Evolutionary conservation across 53 echinoderm and acorn worm species (phyloP).

Genomic region (Zoroaster sp.): DNA sequence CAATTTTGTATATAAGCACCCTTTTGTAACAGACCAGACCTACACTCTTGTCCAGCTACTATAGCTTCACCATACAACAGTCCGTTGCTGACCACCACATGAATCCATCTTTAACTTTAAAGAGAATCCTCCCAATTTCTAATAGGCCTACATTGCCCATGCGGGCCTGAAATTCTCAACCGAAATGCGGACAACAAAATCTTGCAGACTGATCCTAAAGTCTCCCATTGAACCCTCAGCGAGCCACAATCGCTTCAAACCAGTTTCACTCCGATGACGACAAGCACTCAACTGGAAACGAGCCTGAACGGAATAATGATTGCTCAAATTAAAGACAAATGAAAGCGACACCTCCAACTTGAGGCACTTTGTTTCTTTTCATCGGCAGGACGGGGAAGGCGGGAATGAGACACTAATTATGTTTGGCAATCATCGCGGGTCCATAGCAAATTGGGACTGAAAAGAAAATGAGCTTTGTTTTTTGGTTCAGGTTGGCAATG

Average conservation of each 20-base stretch:
- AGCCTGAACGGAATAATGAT: neutral
- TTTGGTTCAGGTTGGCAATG: neutral
- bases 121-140: too few species aligned
- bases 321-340: constrained; percentile 13
- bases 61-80: too few species aligned
- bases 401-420: neutral
- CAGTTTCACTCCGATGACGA: neutral
- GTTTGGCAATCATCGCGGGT: neutral
- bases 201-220: too few species aligned
- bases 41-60: too few species aligned
- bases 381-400: neutral
- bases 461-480: neutral
- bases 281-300: neutral
- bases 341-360: neutral
- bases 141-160: too few species aligned
- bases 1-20: too few species aligned
- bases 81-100: too few species aligned
- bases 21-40: too few species aligned
- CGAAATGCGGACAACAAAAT: too few species aligned
- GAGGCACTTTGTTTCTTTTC: neutral
- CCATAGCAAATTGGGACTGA: neutral
- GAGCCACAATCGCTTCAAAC: neutral
- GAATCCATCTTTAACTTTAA: too few species aligned
- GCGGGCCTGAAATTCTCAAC: too few species aligned
- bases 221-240: neutral